A percentile compares a stretch with the other conserved stretches of the same genome.
Evolutionary conservation across 1,140 invertebrate genomes (phyloP).

Genomic region (Akabosia matsudoensis): DNA sequence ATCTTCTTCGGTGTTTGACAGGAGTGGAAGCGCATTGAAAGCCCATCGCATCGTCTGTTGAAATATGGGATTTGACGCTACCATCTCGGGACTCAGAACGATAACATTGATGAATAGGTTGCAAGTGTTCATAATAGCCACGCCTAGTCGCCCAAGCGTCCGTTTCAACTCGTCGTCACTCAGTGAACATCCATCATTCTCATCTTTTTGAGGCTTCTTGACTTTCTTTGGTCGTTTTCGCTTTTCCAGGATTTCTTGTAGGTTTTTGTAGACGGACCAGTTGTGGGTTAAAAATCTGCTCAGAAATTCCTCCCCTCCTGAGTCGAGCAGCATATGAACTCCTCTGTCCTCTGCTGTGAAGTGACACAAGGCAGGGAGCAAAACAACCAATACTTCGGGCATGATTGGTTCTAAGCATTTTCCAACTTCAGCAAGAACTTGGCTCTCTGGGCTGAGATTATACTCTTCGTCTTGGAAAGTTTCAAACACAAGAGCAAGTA

Average conservation of each 20-base stretch:
- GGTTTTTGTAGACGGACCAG: conserved; percentile 78
- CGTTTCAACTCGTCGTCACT: conserved; percentile 39
- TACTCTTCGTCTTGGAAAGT: conserved; percentile 61
- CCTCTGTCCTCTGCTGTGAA: conserved; percentile 83
- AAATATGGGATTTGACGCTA: conserved; percentile 72
- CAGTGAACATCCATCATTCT: conserved; percentile 5
- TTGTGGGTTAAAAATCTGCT: conserved; percentile 75
- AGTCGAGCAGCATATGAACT: conserved; percentile 72
- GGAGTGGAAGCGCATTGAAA: conserved; percentile 77
- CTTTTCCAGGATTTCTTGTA: conserved; percentile 40
- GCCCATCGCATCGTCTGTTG: conserved; percentile 78
- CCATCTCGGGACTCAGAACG: conserved; percentile 76
- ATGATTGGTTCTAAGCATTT: conserved; percentile 60
- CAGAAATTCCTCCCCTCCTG: conserved; percentile 70
- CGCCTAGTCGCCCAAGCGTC: conserved; percentile 51
- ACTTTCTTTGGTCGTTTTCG: conserved; percentile 39
- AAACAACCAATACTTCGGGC: conserved; percentile 71
- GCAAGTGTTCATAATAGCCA: conserved; percentile 79
- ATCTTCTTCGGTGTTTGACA: conserved; percentile 77
- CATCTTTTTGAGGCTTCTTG: conserved; percentile 28
- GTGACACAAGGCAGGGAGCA: conserved; percentile 83
- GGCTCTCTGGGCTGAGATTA: conserved; percentile 39
- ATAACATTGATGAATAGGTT: conserved; percentile 90
- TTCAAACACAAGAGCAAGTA: conserved; percentile 73
- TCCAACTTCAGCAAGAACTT: conserved; percentile 50